phyloP scores from a whole-genome alignment of 2,113 vertebrate genomes.

The Colius striatus region DNA sequence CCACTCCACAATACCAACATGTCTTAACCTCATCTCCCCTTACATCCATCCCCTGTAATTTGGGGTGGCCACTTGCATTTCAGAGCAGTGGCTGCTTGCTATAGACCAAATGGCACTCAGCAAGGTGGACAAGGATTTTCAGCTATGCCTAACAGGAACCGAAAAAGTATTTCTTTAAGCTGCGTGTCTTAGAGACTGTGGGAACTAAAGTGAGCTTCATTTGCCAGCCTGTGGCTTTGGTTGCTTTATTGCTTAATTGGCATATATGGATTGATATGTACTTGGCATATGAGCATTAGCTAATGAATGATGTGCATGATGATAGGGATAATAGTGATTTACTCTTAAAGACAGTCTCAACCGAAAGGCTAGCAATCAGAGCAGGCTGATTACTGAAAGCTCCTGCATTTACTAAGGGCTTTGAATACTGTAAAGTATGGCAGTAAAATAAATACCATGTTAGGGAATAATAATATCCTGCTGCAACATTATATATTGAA shows the following conservation, averaged over 20 bases:
- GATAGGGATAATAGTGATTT: neutral
- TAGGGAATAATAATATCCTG: neutral
- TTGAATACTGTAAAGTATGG: neutral
- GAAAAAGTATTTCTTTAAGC: neutral
- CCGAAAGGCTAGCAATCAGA: neutral
- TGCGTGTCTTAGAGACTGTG: accelerated
- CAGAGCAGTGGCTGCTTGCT: accelerated
- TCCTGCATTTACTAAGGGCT: neutral
- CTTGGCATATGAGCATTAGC: neutral
- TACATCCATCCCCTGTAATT: neutral
- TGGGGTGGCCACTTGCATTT: neutral
- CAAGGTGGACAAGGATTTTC: accelerated
- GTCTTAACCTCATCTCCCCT: neutral
- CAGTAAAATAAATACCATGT: neutral
- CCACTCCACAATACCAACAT: accelerated
- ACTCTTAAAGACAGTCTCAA: neutral
- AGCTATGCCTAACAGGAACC: neutral
- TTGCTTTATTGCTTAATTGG: neutral
- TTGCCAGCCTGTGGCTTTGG: neutral
- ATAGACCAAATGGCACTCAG: accelerated
- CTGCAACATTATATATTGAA: slow-evolving; percentile 11
- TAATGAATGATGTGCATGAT: neutral
- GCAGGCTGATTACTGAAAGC: neutral
- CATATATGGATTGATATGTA: neutral
- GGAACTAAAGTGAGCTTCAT: neutral